Evolutionary conservation across 1,140 invertebrate species (phyloP), one percentile per base, ranked within the genome.

Genomic region (Acromyrmex charruanus): DNA sequence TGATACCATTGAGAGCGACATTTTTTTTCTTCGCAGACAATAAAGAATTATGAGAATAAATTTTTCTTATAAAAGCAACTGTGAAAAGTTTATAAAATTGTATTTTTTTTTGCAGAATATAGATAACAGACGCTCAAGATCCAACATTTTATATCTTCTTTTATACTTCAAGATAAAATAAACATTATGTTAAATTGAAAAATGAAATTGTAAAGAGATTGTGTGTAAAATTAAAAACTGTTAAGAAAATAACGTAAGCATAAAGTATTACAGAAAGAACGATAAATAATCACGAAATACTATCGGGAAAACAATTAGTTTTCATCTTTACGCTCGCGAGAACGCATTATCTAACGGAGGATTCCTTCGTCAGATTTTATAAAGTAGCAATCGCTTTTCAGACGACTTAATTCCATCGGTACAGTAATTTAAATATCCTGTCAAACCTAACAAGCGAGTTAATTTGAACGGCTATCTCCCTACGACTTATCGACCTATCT

Each of bases 361-460:
- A 14, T 53, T 53, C 65, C 74, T 31, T 9, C 28, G 18, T 49
- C 18, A 68, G 72, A 75, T 77, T 87, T 61, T 53, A 71, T 68
- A 61, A 59, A 39, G 55, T 35, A 66, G 86, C 63, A 55, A 51
- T 63, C n/a, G 53, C 39, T 71, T 81, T 68, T 55, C 55, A 39
- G 63, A 84, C 66, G 68, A 79, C 39, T 85, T 74, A 72, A 89
- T 77, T 89, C 66, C 49, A 69, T 72, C 72, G 71, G 65, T 66
- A 65, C 66, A 77, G 51, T 66, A 77, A 88, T 88, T 89, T 59
- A 88, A 89, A 85, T 59, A 59, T 72, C 80, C 65, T 85, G 88
- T 77, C 86, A 66, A 88, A 89, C 31, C 55, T 88, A 89, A 89
- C 72, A 59, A 66, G 79, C 25, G 65, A 85, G 51, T 88, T 89